These are phyloP conservation scores for Melierax canorus DNA, from an alignment of 2,113 vertebrate species.

Conservation along the genomic window DNA sequence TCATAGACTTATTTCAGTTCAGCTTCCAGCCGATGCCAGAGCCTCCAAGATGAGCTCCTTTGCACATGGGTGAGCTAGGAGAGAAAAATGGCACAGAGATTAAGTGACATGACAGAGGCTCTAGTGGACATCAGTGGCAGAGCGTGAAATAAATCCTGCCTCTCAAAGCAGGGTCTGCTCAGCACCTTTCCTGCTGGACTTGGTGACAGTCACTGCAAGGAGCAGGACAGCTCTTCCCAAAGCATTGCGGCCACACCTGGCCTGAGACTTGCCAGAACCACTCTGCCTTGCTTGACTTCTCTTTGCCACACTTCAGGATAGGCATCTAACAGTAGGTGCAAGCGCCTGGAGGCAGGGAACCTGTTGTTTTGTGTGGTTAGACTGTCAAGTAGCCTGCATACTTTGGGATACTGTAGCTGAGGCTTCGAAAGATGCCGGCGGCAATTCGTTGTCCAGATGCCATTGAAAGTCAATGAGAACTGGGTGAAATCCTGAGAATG, in stretches of 20 bases:
- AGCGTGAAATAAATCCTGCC: not conserved
- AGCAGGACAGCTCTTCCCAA: not conserved
- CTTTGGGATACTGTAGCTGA: not conserved
- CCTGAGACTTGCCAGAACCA: not conserved
- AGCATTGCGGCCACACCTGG: not conserved
- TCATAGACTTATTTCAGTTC: not conserved
- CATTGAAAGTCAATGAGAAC: conserved; percentile 32
- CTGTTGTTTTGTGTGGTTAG: not conserved
- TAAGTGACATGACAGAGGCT: not conserved
- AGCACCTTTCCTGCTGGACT: not conserved
- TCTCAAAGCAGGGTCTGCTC: not conserved
- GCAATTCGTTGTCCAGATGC: conserved; percentile 21
- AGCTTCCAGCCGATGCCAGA: not conserved
- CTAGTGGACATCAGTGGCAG: not conserved
- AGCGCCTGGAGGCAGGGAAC: not conserved
- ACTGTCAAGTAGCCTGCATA: not conserved
- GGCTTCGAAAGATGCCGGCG: not conserved
- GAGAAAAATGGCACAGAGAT: not conserved
- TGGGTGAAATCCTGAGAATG: conserved; percentile 19
- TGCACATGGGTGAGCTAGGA: not conserved
- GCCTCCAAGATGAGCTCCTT: not conserved
- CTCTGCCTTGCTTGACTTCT: not conserved
- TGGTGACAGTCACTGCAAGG: not conserved
- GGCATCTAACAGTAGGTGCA: not conserved
- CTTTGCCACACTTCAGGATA: not conserved